Base-by-base conservation (phyloP, 2,113 vertebrate genomes). In the Actenoides lindsayi region DNA sequence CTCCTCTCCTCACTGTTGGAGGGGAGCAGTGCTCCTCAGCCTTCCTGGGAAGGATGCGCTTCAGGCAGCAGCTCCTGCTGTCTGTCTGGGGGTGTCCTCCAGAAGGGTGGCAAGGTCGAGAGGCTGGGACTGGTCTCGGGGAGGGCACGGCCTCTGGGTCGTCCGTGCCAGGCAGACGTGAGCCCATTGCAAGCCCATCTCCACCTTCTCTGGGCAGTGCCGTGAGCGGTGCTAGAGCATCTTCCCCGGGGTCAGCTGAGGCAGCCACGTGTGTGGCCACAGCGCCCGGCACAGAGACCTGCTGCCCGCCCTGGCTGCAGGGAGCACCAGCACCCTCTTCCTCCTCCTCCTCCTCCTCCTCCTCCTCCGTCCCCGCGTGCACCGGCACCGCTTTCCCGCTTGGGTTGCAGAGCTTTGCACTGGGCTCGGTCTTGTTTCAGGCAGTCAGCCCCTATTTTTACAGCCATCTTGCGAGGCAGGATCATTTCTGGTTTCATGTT, bases 261-360 rank as follows among this genome's bases (percentile, higher is more conserved):
- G 42, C 65, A 53, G 8, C 5, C 4, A 18, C 25, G 20, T 4
- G 27, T 53, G 53, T 13, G 17, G 31, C 28, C 79, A 75, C 57
- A 41, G 59, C 3, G 4, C 39, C 82, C 63, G 60, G 50, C 30
- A 7, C 35, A 25, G 42, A 64, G 44, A 31, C 25, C 4, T 65
- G 35, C 68, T 11, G 9, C 30, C 57, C 0, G 1, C 37, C 50
- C 64, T 1, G 1, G 51, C 77, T 63, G 41, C 0, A 0, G 2
- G 11, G 73, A 64, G 33, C 23, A 2, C 68, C 46, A 16, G 54
- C 44, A 41, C 25, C 1, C 0, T 50, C 41, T 35, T 42, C 14
- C 41, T 81, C 13, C 0, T 71, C 71, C 24, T 50, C 41, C 39
- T 42, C 14, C 41, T 81, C 13, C 0, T 50, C 41, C 39, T 42